Conservation (phyloP, 2,113 vertebrate species). For the Forbesichthys papilliferus region DNA sequence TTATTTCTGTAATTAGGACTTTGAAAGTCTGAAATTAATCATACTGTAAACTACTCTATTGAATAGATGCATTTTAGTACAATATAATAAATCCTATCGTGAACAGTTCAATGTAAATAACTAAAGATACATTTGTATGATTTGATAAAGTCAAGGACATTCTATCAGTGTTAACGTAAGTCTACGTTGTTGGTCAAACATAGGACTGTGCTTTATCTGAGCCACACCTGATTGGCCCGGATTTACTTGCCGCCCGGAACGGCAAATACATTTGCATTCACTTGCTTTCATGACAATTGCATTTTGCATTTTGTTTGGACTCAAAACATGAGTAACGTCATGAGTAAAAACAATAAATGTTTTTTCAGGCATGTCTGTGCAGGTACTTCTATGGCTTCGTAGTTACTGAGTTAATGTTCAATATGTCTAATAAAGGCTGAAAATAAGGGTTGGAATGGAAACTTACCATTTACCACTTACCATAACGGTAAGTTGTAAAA, state of each 20-base stretch:
- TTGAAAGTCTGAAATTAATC: constrained; percentile 18
- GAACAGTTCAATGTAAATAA: constrained; percentile 1
- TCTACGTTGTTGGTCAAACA: constrained; percentile 55
- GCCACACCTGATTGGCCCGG: constrained; percentile 7
- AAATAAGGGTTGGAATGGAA: no score
- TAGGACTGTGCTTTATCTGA: constrained; percentile 37
- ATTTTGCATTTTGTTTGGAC: no score
- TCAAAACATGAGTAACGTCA: no score
- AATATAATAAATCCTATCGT: neutral
- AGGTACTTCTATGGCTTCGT: no score
- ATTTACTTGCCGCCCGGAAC: no score
- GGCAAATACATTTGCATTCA: constrained; percentile 24
- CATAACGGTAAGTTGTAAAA: no score
- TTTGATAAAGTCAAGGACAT: constrained; percentile 37
- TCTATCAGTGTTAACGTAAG: constrained; percentile 42
- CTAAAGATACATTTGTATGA: constrained; percentile 5
- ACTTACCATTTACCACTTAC: no score
- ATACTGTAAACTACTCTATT: constrained; percentile 4
- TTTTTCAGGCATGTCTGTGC: no score
- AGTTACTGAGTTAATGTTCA: no score
- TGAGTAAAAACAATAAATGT: no score
- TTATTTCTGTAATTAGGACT: constrained; percentile 46
- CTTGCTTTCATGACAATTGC: no score
- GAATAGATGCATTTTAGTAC: neutral
- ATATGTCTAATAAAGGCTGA: no score